Evolutionary conservation across 1,140 invertebrate species (phyloP).

Genomic region (Brachionus plicatilis): DNA sequence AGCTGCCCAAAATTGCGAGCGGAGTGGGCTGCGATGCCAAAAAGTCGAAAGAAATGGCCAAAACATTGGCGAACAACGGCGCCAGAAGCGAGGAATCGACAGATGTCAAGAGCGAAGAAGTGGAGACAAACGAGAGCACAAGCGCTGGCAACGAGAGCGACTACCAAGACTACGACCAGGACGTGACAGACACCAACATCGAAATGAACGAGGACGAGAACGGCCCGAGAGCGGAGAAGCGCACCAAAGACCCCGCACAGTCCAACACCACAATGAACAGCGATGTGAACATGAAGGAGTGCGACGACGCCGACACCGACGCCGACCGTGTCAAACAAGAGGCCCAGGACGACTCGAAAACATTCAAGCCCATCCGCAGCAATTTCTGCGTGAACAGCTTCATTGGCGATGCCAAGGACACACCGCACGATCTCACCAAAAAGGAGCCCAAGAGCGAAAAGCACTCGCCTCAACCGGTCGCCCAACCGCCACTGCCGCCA

Average conservation of each 20-base stretch:
- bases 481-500: no score
- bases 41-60: neutral
- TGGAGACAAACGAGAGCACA: neutral
- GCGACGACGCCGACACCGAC: neutral
- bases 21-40: neutral
- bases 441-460: neutral
- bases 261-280: neutral
- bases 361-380: neutral
- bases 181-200: constrained; percentile 7
- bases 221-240: neutral
- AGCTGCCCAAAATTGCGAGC: constrained; percentile 59
- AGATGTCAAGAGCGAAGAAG: neutral
- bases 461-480: neutral
- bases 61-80: neutral
- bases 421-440: neutral
- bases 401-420: neutral
- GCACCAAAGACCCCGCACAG: neutral
- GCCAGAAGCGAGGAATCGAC: neutral
- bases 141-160: constrained; percentile 20
- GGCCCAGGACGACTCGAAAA: neutral
- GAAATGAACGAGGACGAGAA: neutral
- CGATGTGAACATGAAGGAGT: constrained; percentile 21
- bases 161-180: constrained; percentile 25
- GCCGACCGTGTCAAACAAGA: neutral
- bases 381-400: constrained; percentile 1